Evolutionary conservation across 2,113 vertebrate species (phyloP), one percentile per base, ranked within the genome.

Genomic region (Corythornis vintsioides): DNA sequence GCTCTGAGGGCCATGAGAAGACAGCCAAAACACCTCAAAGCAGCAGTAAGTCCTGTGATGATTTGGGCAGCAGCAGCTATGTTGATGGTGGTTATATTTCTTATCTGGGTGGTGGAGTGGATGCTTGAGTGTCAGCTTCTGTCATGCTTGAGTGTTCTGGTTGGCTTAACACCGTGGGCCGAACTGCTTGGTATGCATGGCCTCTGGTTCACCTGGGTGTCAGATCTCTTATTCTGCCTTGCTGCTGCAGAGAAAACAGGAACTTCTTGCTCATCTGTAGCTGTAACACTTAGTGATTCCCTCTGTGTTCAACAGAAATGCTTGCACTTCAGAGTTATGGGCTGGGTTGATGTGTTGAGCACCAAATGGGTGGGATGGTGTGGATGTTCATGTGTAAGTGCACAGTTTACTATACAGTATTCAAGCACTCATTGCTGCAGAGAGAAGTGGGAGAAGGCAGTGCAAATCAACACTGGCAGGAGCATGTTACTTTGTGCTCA

Each of bases 1-100:
- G 56, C 7, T 94, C 97, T 1, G 88, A 95, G 63, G 70, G 77
- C 42, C 77, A 95, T 71, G 96, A 97, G 79, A 97, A 98, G 79
- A 95, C 83, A 22, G 73, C 66, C 64, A 97, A 97, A 76, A 95
- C 97, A 20, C 96, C 97, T 74, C 94, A 97, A 65, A 97, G 93
- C 71, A 97, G 91, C 75, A 97, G 99, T 99, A 97, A 98, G 98
- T 97, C 50, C n/a, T 89, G 6, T n/a, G 57, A 61, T 65, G 67
- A 25, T 69, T 45, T 77, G 69, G 17, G 53, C 59, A 70, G 65
- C 70, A 80, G 84, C 52, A 82, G 20, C 63, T 79, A 64, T 81
- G 60, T 48, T 38, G 64, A 20, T 33, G 24, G 43, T 7, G 2
- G 9, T 66, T 83, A 12, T 19, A 42, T 83, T 90, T 83, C 31